These are phyloP conservation scores for Platanista minor DNA, from an alignment of 2,113 vertebrate species.

Conservation along the genomic window DNA sequence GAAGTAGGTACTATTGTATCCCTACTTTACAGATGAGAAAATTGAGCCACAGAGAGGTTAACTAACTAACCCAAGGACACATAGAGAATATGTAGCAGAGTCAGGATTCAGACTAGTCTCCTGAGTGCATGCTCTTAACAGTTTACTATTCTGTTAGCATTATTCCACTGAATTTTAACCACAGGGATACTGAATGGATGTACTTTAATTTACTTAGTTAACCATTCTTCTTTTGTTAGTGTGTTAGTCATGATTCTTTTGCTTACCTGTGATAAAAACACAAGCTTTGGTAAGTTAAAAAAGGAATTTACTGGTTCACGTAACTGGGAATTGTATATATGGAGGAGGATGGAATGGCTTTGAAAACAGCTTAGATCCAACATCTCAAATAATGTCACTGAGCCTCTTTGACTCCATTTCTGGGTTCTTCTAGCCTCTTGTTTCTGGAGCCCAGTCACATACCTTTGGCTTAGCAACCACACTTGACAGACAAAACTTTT, in stretches of 20 bases:
- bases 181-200: background rate
- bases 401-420: background rate
- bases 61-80: background rate
- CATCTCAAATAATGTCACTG: background rate
- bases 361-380: background rate
- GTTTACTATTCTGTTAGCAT: background rate
- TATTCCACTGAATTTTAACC: background rate
- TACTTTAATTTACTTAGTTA: background rate
- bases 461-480: background rate
- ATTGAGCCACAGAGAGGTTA: background rate
- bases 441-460: background rate
- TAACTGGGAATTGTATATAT: background rate
- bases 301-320: background rate
- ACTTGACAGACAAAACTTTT: constrained; percentile 10
- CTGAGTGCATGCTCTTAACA: background rate
- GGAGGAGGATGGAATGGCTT: background rate
- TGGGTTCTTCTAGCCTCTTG: constrained; percentile 8
- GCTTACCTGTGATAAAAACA: background rate
- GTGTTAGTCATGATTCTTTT: background rate
- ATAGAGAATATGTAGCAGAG: background rate
- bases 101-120: background rate
- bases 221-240: background rate
- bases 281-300: background rate
- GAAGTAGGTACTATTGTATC: background rate
- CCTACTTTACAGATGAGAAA: background rate